A percentile compares a stretch with the other conserved stretches of the same genome.
These are phyloP conservation scores for Papilio machaon DNA, from an alignment of 1,140 invertebrate genomes.

Conservation along the genomic window DNA sequence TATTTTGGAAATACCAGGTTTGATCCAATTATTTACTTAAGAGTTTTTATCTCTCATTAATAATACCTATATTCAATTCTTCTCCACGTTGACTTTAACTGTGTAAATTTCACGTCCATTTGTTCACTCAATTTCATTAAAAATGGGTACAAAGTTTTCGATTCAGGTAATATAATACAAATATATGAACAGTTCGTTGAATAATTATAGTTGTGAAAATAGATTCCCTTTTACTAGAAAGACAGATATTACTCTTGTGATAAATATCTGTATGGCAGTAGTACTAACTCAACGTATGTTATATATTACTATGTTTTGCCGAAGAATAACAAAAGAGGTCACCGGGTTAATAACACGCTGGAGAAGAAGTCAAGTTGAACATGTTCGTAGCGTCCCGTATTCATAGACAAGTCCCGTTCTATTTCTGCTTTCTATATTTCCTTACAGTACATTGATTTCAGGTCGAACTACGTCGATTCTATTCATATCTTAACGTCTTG, in stretches of 20 bases:
- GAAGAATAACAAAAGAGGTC: conserved; percentile 15
- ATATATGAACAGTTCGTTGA: too few species aligned
- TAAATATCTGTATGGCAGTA: background rate
- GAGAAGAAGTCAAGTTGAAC: conserved; percentile 12
- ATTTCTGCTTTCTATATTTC: background rate
- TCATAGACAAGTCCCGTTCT: conserved; percentile 10
- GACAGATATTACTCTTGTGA: background rate
- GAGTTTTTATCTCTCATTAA: too few species aligned
- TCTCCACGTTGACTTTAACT: too few species aligned
- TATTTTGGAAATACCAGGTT: too few species aligned
- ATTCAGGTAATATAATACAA: too few species aligned
- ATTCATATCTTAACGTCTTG: background rate
- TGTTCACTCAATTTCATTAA: too few species aligned
- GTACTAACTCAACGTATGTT: background rate
- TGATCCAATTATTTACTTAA: too few species aligned
- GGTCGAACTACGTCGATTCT: background rate
- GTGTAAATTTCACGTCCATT: too few species aligned
- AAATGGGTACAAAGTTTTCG: too few species aligned
- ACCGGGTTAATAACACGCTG: conserved; percentile 13
- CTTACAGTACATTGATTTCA: background rate
- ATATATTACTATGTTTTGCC: background rate
- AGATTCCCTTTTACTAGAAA: background rate
- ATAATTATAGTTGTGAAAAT: too few species aligned
- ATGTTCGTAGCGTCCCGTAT: conserved; percentile 1
- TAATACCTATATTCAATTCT: too few species aligned